phyloP scores from a whole-genome alignment of 2,113 vertebrate genomes.

The Peromyscus leucopus region DNA sequence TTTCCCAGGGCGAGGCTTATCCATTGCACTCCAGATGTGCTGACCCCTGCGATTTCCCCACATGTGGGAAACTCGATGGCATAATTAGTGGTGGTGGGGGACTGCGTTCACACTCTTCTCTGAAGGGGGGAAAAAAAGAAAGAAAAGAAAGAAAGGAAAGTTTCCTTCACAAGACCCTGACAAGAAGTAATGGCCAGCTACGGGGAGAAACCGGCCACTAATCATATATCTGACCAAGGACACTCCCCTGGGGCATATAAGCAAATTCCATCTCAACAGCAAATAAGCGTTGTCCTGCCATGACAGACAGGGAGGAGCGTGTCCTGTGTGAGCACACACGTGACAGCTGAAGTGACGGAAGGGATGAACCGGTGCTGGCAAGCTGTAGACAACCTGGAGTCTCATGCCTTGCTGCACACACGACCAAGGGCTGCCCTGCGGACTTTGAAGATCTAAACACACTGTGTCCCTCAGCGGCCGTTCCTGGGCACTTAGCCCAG shows the following conservation, averaged over 20 bases:
- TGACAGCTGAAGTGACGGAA: not conserved
- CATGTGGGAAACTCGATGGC: not conserved
- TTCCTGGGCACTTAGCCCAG: not conserved
- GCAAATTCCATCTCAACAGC: not conserved
- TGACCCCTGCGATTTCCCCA: too few species aligned
- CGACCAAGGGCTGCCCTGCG: too few species aligned
- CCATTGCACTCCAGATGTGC: not conserved
- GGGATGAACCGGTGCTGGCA: too few species aligned
- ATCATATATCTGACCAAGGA: not conserved
- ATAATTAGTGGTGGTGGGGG: not conserved
- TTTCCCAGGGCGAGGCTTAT: not conserved
- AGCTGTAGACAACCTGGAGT: not conserved
- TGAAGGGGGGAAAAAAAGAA: not conserved
- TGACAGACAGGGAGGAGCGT: not conserved
- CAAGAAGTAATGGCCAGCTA: not conserved
- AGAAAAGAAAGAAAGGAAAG: not conserved
- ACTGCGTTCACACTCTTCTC: not conserved
- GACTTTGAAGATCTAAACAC: not conserved
- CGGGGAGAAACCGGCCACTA: too few species aligned
- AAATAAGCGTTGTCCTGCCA: not conserved
- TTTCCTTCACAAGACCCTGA: not conserved
- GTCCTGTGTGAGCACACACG: not conserved
- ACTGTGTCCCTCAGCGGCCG: not conserved
- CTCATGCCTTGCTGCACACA: not conserved
- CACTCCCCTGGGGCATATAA: too few species aligned